These are phyloP conservation scores for Geophilus truncorum DNA, from an alignment of 2,888 invertebrate species.

Conservation along the genomic window DNA sequence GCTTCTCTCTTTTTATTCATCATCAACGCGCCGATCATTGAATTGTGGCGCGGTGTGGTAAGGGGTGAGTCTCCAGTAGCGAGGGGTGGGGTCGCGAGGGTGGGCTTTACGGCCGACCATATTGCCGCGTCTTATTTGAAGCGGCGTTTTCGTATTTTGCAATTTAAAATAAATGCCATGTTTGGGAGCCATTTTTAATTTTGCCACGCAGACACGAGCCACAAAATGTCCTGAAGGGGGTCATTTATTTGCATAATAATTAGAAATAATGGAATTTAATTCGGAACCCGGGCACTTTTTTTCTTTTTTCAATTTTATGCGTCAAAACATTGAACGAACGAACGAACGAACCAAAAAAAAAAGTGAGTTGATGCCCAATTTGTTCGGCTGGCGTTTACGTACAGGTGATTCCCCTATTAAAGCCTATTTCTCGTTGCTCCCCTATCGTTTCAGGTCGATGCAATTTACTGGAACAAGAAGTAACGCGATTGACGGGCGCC, in stretches of 20 bases:
- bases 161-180: slow-evolving; percentile 34
- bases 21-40: not conserved
- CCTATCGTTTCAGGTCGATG: slow-evolving; percentile 32
- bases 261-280: slow-evolving; percentile 35
- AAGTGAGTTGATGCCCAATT: slow-evolving; percentile 29
- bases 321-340: not conserved
- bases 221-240: slow-evolving; percentile 34
- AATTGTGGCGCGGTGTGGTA: not conserved
- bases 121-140: not conserved
- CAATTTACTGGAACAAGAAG: slow-evolving; percentile 39
- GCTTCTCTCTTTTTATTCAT: slow-evolving; percentile 25
- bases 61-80: not conserved
- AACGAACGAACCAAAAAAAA: not conserved
- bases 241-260: slow-evolving; percentile 34
- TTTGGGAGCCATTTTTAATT: slow-evolving; percentile 34
- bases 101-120: slow-evolving; percentile 19
- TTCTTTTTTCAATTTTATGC: slow-evolving; percentile 6
- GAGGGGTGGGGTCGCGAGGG: not conserved
- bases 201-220: slow-evolving; percentile 32
- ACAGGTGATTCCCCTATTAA: slow-evolving; percentile 14
- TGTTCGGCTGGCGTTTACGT: not conserved
- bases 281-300: slow-evolving; percentile 5
- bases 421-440: not conserved
- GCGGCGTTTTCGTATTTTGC: slow-evolving; percentile 31
- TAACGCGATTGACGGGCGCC: slow-evolving; percentile 43